Evolutionary conservation across 2,888 invertebrate species (phyloP).

Genomic region (Drosophila anomalipes): DNA sequence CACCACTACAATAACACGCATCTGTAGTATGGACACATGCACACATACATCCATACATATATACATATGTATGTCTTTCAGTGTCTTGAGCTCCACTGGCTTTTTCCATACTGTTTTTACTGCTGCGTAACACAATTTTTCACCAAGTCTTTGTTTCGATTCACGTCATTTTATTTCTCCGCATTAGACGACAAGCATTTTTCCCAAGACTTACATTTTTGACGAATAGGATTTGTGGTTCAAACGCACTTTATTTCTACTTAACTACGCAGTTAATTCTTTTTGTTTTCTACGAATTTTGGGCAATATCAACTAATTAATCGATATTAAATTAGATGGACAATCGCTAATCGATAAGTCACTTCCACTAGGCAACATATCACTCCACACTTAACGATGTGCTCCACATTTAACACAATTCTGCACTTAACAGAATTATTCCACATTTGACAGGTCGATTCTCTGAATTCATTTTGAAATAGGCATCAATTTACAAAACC

Average conservation of each 20-base stretch:
- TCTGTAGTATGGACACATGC: conserved; percentile 3
- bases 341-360: conserved; percentile 31
- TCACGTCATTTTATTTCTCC: neutral
- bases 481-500: too few species aligned
- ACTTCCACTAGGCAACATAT: neutral
- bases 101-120: conserved; percentile 64
- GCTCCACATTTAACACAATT: conserved; percentile 11
- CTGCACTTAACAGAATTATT: neutral
- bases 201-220: conserved; percentile 46
- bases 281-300: conserved; percentile 58
- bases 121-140: conserved; percentile 70
- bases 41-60: neutral
- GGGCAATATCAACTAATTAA: conserved; percentile 47
- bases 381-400: conserved; percentile 14
- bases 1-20: conserved; percentile 48
- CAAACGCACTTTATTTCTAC: conserved; percentile 49
- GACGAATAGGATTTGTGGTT: conserved; percentile 14
- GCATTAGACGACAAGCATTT: neutral
- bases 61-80: conserved; percentile 49
- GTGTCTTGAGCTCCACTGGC: conserved; percentile 63
- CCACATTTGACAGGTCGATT: neutral
- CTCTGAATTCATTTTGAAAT: neutral
- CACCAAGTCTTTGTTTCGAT: conserved; percentile 1
- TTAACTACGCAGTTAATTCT: conserved; percentile 71
- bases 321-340: conserved; percentile 35